Evolutionary conservation across 2,797 vertebrate genomes (phyloP).

Genomic region (Eidolon dupreanum): DNA sequence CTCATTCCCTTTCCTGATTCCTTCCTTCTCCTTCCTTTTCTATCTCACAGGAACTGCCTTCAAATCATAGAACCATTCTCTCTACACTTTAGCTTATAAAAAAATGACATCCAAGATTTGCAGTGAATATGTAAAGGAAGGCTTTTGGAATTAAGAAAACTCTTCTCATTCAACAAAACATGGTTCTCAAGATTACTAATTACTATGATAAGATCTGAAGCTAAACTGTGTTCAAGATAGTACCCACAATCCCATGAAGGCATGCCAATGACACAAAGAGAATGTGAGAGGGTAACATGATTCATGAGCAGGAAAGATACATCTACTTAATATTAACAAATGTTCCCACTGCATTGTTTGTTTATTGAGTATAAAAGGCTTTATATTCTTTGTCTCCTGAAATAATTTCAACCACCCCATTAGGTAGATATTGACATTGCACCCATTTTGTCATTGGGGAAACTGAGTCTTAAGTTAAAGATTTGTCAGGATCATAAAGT

Average conservation of each 20-base stretch:
- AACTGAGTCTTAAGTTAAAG: background rate
- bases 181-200: background rate
- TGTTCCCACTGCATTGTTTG: background rate
- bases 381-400: background rate
- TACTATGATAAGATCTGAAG: background rate
- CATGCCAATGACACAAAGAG: background rate
- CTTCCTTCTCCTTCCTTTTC: background rate
- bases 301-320: background rate
- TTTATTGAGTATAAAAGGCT: background rate
- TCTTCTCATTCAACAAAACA: background rate
- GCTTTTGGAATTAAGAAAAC: background rate
- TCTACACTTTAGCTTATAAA: background rate
- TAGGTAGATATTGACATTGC: background rate
- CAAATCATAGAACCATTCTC: background rate
- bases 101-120: background rate
- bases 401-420: background rate
- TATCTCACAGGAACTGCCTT: background rate
- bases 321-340: background rate
- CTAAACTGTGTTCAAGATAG: background rate
- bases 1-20: background rate
- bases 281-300: background rate
- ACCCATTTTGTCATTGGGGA: background rate
- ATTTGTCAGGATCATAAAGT: background rate
- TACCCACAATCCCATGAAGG: background rate
- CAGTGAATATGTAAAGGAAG: background rate